phyloP scores from a whole-genome alignment of 1,140 invertebrate genomes.

The Nasonia vitripennis region DNA sequence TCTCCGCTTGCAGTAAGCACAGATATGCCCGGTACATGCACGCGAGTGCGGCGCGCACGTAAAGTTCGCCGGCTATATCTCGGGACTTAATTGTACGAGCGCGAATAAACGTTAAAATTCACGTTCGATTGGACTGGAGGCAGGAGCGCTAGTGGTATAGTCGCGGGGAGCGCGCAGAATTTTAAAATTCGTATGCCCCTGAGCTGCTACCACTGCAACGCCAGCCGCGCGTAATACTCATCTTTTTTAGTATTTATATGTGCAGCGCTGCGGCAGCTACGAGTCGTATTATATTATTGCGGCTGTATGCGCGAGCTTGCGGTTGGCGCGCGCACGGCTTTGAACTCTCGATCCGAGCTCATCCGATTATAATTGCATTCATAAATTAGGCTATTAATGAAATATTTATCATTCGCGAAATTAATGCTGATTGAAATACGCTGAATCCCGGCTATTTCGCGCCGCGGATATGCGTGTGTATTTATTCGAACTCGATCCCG shows the following conservation, averaged over 20 bases:
- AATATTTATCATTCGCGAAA: conserved; percentile 1
- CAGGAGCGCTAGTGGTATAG: too few species aligned
- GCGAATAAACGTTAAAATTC: conserved; percentile 35
- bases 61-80: conserved; percentile 20
- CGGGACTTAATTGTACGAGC: conserved; percentile 22
- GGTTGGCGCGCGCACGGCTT: background rate
- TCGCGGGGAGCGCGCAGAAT: background rate
- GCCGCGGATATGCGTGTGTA: too few species aligned
- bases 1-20: conserved; percentile 7
- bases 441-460: background rate
- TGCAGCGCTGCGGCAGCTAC: background rate
- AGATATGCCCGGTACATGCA: background rate
- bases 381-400: background rate
- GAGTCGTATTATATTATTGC: background rate
- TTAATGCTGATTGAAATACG: background rate
- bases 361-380: background rate
- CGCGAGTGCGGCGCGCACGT: conserved; percentile 7
- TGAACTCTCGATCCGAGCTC: background rate
- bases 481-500: too few species aligned
- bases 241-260: background rate
- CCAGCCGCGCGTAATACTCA: background rate
- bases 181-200: background rate
- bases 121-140: conserved; percentile 12
- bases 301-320: background rate
- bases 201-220: background rate